Base-by-base conservation (phyloP, 92 coral and sea anemone genomes). In the Palythoa caribaeorum region DNA sequence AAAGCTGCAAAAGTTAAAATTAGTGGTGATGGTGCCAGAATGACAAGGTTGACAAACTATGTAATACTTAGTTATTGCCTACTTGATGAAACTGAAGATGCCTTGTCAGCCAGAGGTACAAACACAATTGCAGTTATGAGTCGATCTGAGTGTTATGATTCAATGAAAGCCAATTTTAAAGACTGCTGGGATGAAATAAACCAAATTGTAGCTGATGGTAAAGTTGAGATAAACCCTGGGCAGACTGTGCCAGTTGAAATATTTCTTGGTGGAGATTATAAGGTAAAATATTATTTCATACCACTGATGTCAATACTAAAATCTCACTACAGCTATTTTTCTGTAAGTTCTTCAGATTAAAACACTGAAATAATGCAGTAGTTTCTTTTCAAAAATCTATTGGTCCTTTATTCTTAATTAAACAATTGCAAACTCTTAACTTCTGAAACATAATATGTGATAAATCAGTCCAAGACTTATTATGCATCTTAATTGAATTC, bases 51-150 rank as follows among this genome's bases (percentile, higher is more conserved):
- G 63, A 55, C 63, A 55, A 55, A 60, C 68, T 60, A 60, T 60
- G 68, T 13, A 28, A 60, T 60, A 16, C 68, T 60, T 60, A 60
- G 68, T n/a, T 60, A 60, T n/a, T 60, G 68, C 68, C 68, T 60
- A 60, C 19, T 60, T 60, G 68, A 60, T 60, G 68, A 60, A 60
- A 60, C 68, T 60, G 68, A 60, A 60, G 68, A 60, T 60, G 68
- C 68, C 68, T 55, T 55, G 63, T 55, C 63, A 55, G 63, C 63
- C 63, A 55, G 63, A 55, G 63, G 63, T 55, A 87, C 88, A 40
- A 81, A 91, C 79, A 87, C 93, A 20, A 91, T 81, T 60, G 91
- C 93, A n/a, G 89, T 87, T 1, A 83, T 91, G 88, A 87, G 88
- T 81, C 91, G 88, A 17, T 72, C 91, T 71, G 93, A 91, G 73